A percentile compares a stretch with the other conserved stretches of the same genome.
Evolutionary conservation across 2,113 vertebrate species (phyloP).

Genomic region (Megaleporinus macrocephalus): DNA sequence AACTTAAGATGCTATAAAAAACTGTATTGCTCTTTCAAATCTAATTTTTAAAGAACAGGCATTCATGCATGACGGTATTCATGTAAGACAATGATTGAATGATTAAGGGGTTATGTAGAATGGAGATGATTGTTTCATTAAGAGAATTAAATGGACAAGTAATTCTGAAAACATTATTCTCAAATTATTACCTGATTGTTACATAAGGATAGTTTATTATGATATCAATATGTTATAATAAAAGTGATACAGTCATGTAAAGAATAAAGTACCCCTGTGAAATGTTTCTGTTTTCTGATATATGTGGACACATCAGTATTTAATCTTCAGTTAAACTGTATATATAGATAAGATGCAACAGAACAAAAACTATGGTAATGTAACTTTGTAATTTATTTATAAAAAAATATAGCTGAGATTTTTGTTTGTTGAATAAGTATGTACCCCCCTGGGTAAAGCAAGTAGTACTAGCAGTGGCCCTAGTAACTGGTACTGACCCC

Average conservation of each 20-base stretch:
- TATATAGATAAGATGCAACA: too few species aligned
- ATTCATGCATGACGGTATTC: background rate
- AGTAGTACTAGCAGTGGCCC: too few species aligned
- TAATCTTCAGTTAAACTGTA: too few species aligned
- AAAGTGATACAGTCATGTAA: background rate
- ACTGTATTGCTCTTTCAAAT: background rate
- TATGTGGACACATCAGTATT: too few species aligned
- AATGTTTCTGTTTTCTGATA: too few species aligned
- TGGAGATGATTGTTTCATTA: constrained; percentile 7
- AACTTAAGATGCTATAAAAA: background rate
- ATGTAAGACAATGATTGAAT: background rate
- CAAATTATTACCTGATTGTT: background rate
- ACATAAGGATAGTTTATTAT: background rate
- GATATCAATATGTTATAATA: background rate
- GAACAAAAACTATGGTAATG: too few species aligned
- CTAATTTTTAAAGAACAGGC: background rate
- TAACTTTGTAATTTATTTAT: too few species aligned
- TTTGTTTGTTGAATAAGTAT: too few species aligned
- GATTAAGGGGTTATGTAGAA: background rate
- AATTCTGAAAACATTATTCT: background rate
- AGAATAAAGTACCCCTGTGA: too few species aligned
- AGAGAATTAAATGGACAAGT: constrained; percentile 5
- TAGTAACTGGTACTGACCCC: too few species aligned
- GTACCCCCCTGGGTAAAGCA: too few species aligned
- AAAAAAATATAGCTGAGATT: too few species aligned